Percentiles rank a stretch among this genome's conserved stretches.
phyloP scores from a whole-genome alignment of 30 jellyfish, hydroid and myxozoan species.

The Pelagia noctiluca region DNA sequence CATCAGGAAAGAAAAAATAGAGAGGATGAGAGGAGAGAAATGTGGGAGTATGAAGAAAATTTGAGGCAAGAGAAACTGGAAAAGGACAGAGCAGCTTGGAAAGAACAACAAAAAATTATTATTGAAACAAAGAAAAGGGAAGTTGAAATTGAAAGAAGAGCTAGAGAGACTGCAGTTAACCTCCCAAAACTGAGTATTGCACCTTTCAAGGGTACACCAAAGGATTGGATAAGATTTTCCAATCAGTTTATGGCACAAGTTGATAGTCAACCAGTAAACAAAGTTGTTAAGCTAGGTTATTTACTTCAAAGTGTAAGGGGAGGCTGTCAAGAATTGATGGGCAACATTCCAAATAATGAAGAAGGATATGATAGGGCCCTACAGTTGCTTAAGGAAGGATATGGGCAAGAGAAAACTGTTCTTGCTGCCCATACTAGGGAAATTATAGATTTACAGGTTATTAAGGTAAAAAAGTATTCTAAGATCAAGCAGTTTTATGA shows the following conservation, averaged over 20 bases:
- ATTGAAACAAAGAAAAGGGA: conserved; percentile 52
- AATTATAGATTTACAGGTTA: not conserved
- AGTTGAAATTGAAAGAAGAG: conserved; percentile 39
- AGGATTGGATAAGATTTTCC: conserved; percentile 51
- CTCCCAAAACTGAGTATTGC: conserved; percentile 42
- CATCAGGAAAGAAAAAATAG: conserved; percentile 38
- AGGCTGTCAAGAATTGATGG: not conserved
- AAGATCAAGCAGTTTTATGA: conserved; percentile 3
- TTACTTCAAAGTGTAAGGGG: conserved; percentile 1
- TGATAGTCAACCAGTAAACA: conserved; percentile 1
- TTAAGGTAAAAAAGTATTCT: not conserved
- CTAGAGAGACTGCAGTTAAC: not conserved
- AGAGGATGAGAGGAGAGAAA: conserved; percentile 59
- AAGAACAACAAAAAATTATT: conserved; percentile 28
- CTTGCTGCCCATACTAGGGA: not conserved
- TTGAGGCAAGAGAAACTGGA: conserved; percentile 15
- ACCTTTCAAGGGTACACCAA: conserved; percentile 67
- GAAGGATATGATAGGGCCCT: conserved; percentile 15
- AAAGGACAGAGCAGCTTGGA: conserved; percentile 56
- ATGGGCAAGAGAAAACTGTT: conserved; percentile 1
- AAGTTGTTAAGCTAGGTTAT: conserved; percentile 1
- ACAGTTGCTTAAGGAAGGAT: not conserved
- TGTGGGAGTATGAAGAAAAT: conserved; percentile 27
- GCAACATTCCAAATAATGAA: conserved; percentile 6
- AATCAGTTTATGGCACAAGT: conserved; percentile 17